phyloP scores from a whole-genome alignment of 2,113 vertebrate genomes.

The Carassius gibelio region DNA sequence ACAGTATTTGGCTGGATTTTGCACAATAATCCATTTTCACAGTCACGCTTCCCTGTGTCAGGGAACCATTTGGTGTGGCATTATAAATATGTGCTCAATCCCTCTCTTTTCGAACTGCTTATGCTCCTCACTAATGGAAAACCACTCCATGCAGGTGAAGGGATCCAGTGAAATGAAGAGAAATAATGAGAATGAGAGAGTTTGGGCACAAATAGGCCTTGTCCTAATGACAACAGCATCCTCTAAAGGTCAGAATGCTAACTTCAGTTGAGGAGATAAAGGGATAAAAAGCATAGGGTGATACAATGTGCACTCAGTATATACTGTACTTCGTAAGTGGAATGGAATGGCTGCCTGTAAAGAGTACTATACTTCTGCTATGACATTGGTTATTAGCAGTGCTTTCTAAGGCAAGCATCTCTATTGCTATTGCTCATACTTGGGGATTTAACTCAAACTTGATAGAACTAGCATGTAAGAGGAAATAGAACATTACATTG shows the following conservation, averaged over 20 bases:
- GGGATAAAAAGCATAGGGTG: neutral
- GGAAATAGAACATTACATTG: too few species aligned
- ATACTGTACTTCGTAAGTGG: too few species aligned
- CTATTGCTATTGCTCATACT: neutral
- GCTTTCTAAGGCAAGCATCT: too few species aligned
- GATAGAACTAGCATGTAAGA: too few species aligned
- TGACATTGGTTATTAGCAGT: neutral
- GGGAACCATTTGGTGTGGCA: constrained; percentile 29
- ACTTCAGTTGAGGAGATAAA: constrained; percentile 12
- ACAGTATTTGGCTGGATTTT: constrained; percentile 49
- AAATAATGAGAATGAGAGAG: neutral
- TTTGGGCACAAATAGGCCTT: neutral
- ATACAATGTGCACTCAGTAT: neutral
- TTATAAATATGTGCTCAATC: constrained; percentile 48
- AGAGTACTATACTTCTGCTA: neutral
- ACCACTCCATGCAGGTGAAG: constrained; percentile 15
- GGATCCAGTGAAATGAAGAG: neutral
- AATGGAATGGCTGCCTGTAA: neutral
- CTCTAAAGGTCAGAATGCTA: constrained; percentile 48
- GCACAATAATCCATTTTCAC: constrained; percentile 59
- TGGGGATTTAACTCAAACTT: neutral
- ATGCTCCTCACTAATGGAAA: constrained; percentile 33
- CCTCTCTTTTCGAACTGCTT: constrained; percentile 19
- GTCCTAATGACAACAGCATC: constrained; percentile 55
- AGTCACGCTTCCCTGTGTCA: constrained; percentile 54